phyloP scores from a whole-genome alignment of 2,888 invertebrate genomes.

The Tigriopus californicus region DNA sequence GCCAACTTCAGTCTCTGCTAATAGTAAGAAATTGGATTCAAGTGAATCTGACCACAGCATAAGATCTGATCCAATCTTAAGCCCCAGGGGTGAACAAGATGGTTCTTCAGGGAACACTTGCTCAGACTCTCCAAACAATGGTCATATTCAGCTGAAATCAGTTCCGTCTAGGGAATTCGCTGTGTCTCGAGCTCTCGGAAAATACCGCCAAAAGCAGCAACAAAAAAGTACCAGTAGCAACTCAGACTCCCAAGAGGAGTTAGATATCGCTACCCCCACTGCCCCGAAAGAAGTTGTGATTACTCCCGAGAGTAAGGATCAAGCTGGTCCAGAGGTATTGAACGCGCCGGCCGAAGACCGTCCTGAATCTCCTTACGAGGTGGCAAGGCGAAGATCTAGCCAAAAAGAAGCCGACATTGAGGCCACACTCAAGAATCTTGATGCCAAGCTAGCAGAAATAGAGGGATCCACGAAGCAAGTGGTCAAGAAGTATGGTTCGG shows the following conservation, averaged over 20 bases:
- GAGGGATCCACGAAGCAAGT: not conserved
- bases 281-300: not conserved
- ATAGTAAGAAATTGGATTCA: not conserved
- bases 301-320: too few relatives aligned
- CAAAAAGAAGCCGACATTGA: slow-evolving; percentile 1
- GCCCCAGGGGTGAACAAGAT: slow-evolving; percentile 7
- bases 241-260: slow-evolving; percentile 15
- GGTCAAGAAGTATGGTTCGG: not conserved
- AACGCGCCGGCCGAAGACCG: too few relatives aligned
- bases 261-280: not conserved
- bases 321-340: too few relatives aligned
- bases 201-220: slow-evolving; percentile 40
- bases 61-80: slow-evolving; percentile 6
- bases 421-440: not conserved
- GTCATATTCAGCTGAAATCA: slow-evolving; percentile 28
- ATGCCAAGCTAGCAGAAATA: slow-evolving; percentile 7
- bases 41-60: slow-evolving; percentile 13
- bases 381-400: not conserved
- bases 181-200: slow-evolving; percentile 58
- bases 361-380: not conserved
- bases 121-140: not conserved
- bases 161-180: slow-evolving; percentile 58
- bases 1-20: not conserved
- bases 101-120: not conserved
- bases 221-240: slow-evolving; percentile 1